Conservation (phyloP, 2,113 vertebrate genomes). For the Cochlearius cochlearius region DNA sequence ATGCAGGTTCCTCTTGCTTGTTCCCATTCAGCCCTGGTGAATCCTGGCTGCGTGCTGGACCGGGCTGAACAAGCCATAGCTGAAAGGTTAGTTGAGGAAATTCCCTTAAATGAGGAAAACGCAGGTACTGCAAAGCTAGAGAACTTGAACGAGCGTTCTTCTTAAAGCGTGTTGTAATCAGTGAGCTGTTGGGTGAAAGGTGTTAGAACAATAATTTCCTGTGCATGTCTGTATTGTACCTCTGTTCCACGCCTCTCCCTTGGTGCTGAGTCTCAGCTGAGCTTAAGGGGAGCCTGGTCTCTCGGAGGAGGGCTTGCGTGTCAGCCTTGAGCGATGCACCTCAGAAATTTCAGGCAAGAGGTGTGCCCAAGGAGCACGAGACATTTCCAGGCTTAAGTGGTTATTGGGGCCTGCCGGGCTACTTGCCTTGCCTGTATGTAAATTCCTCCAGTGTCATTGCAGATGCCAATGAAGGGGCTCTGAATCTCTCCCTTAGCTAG, state of each 20-base stretch:
- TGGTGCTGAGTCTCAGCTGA: neutral
- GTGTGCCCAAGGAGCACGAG: neutral
- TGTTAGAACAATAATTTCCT: neutral
- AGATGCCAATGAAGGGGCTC: neutral
- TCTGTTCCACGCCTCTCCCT: neutral
- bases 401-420: neutral
- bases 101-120: neutral
- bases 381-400: neutral
- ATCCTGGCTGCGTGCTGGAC: neutral
- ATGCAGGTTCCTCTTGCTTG: neutral
- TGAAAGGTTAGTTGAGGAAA: neutral
- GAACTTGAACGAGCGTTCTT: neutral
- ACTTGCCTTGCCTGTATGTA: neutral
- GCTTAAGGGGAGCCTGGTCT: neutral
- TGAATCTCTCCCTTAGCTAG: neutral
- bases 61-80: neutral
- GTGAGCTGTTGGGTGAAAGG: neutral
- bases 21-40: neutral
- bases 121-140: neutral
- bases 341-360: neutral
- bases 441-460: neutral
- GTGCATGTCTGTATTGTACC: accelerated
- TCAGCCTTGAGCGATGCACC: neutral
- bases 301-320: neutral
- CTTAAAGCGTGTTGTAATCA: neutral